A percentile compares a stretch with the other conserved stretches of the same genome.
Evolutionary conservation across 2,888 invertebrate genomes (phyloP).

Genomic region (Syrista parreyssii): DNA sequence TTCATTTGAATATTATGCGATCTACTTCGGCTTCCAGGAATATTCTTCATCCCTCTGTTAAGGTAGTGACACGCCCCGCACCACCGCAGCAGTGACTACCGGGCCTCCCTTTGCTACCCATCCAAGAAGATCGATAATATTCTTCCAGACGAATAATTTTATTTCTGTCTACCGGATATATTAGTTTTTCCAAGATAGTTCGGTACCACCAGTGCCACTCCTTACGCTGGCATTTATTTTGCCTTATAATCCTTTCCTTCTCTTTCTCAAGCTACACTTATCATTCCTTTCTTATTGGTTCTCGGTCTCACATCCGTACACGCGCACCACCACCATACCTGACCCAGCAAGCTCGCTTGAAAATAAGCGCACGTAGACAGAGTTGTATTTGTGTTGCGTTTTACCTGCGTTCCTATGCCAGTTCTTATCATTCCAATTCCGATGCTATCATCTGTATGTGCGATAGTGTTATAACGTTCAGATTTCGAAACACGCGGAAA

Average conservation of each 20-base stretch:
- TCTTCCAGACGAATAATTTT: slow-evolving; percentile 55
- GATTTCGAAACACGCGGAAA: neutral
- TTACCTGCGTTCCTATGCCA: no score
- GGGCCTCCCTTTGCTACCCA: neutral
- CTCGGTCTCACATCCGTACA: neutral
- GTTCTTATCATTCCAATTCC: no score
- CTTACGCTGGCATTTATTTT: neutral
- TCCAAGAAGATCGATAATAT: slow-evolving; percentile 52
- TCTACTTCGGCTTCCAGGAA: slow-evolving; percentile 19
- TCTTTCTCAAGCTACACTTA: neutral
- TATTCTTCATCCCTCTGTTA: neutral
- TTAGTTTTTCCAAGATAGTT: slow-evolving; percentile 26
- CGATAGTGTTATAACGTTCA: neutral
- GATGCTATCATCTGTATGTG: neutral
- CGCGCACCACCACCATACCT: no score
- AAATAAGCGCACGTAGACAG: neutral
- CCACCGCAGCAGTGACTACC: neutral
- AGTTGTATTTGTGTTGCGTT: neutral
- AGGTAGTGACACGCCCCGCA: neutral
- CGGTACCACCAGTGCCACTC: neutral
- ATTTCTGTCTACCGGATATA: slow-evolving; percentile 48
- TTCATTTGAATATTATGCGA: slow-evolving; percentile 52
- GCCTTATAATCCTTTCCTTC: neutral
- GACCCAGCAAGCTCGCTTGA: neutral
- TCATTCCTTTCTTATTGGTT: neutral